Base-by-base conservation (phyloP, 2,113 vertebrate genomes). In the Carassius gibelio region DNA sequence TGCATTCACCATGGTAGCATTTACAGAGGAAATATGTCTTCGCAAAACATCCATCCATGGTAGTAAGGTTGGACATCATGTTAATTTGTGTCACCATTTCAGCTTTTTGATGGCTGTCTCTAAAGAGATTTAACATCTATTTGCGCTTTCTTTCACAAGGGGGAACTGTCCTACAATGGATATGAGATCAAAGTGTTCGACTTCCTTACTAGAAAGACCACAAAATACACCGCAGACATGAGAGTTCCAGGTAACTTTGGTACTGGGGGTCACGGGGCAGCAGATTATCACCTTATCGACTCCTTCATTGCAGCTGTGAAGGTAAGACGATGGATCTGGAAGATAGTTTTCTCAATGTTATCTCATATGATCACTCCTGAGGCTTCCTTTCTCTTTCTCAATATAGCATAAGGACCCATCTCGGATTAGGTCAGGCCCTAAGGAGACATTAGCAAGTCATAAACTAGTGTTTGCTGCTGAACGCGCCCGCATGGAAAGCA, bases 1-100 rank as follows among this genome's bases (percentile, higher is more conserved):
- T 75, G 93, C 93, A 0, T 96, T 96, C 84, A 93, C 94, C 8
- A 96, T 96, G 96, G 93, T 96, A 57, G 96, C 95, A 0, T 96
- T 96, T 85, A 96, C 95, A 0, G 83, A 96, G 82, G 88, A 93
- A 59, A 72, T 96, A 0, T 93, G 96, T 72, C 23, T 84, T 0
- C 90, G 95, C 75, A 94, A 87, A 88, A 96, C 95, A 5, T 94
- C 91, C 6, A 94, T 96, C 79, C 90, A 92, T 45, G 95, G 96
- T 64, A 95, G 94, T 75, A 96, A 93, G 94, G 96, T 96, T 87
- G 2, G 86, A 77, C 45, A 13, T 74, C 8, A 15, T 11, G 26
- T 50, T 50, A 19, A 50, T 75, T 14, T 34, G n/a, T 9, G n/a
- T 9, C 55, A 62, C 4, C 10, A 69, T 21, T 69, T n/a, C 50